phyloP scores from a whole-genome alignment of 2,113 vertebrate genomes.

The Ploceus nigricollis region DNA sequence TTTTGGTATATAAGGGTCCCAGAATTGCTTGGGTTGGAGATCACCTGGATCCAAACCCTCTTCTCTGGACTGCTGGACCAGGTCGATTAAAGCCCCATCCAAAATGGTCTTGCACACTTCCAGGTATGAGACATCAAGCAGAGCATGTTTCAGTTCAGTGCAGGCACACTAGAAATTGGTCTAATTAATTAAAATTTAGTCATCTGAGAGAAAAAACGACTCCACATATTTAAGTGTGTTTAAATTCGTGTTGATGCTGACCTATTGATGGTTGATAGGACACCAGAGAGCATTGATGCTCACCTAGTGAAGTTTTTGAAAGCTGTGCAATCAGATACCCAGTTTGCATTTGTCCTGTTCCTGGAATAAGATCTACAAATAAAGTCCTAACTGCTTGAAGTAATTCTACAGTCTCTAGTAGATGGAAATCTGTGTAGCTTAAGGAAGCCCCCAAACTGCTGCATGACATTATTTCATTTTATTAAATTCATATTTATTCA shows the following conservation, averaged over 20 bases:
- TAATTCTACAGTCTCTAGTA: not conserved
- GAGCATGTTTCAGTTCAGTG: not conserved
- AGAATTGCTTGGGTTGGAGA: not conserved
- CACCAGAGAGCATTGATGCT: not conserved
- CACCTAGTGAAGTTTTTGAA: not conserved
- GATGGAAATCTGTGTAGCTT: not conserved
- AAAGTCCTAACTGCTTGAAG: not conserved
- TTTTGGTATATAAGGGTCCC: not conserved
- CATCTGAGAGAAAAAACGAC: not conserved
- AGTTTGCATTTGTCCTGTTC: not conserved
- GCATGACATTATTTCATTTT: not conserved
- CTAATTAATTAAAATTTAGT: not conserved
- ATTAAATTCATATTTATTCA: too few species aligned
- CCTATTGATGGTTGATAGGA: not conserved
- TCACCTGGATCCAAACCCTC: not conserved
- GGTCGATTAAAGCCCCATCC: not conserved
- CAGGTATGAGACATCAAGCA: not conserved
- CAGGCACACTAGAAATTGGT: not conserved
- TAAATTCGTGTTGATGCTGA: not conserved
- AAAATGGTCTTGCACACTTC: not conserved
- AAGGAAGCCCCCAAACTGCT: not conserved
- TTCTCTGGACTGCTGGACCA: not conserved
- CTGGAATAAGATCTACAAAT: not conserved
- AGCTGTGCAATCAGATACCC: not conserved
- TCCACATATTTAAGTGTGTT: not conserved